Evolutionary conservation across 2,797 vertebrate species (phyloP), one percentile per base, ranked within the genome.

Genomic region (Vespertilio murinus): DNA sequence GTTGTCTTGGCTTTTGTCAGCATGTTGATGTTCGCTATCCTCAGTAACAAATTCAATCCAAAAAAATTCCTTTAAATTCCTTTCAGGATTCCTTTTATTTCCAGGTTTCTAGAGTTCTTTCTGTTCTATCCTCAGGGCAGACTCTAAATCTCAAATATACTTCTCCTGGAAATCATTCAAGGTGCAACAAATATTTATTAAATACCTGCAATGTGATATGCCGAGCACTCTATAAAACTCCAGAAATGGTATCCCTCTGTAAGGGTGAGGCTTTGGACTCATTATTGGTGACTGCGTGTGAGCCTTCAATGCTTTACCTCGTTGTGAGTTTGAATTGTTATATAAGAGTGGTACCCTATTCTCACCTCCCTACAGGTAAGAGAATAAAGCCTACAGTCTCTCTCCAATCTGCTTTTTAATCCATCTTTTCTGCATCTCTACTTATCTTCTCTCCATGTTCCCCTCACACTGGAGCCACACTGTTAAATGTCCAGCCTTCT

Each of bases 141-240:
- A 91, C 40, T 80, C 30, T 77, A 86, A 94, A 56, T 23, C 40
- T 93, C 54, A 45, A 5, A 75, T 22, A 74, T 10, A 59, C 78
- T 86, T 86, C 54, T 92, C 75, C 69, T 93, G 67, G 71, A 90
- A 94, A 52, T 77, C 77, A 38, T 74, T 95, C 64, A 33, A 49
- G n/a, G 40, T 35, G 40, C 49, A 84, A 77, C 84, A 91, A 85
- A 94, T 96, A 91, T 94, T 95, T 95, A 86, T 94, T 71, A 93
- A 93, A 88, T 56, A 88, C 45, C 61, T 81, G 75, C 67, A 22
- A 2, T 70, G 23, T 81, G 22, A 7, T 87, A 8, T 91, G 47
- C 54, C 56, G 47, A 77, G 64, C 12, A 30, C 30, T 61, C 64
- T 23, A 2, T 11, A 69, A 45, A 81, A 86, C 73, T 65, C 64